These are phyloP conservation scores for Pocillopora damicornis DNA, from an alignment of 64 coral and sea anemone species.

Conservation along the genomic window DNA sequence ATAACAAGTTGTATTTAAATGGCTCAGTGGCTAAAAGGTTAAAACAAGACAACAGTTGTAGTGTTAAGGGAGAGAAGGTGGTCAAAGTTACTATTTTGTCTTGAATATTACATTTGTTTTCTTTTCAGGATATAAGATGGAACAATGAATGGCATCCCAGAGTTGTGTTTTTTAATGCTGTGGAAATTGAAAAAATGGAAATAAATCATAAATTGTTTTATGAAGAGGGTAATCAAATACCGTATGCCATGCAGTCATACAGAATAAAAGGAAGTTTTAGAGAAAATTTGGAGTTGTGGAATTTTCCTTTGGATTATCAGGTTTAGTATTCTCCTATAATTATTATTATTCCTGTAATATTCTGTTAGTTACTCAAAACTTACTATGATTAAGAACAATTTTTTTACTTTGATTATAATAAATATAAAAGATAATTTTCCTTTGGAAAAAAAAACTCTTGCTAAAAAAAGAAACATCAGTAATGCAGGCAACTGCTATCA, in stretches of 20 bases:
- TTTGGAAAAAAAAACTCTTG: no score
- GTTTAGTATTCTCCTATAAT: conserved; percentile 21
- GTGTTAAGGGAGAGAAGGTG: not conserved
- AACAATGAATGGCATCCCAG: conserved; percentile 72
- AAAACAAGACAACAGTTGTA: no score
- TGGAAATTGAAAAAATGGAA: conserved; percentile 64
- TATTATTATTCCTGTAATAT: not conserved
- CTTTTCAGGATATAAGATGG: conserved; percentile 71
- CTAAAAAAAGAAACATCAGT: no score
- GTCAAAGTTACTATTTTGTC: not conserved
- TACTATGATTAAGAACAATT: no score
- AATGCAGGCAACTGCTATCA: no score
- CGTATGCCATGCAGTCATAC: conserved; percentile 68
- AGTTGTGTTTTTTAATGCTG: conserved; percentile 76
- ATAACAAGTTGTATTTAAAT: no score
- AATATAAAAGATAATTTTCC: no score
- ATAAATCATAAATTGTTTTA: conserved; percentile 64
- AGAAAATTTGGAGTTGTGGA: conserved; percentile 65
- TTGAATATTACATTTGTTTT: not conserved
- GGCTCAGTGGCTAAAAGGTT: no score
- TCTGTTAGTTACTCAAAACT: no score
- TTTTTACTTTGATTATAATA: no score
- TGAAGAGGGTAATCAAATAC: conserved; percentile 46
- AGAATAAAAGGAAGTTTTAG: conserved; percentile 76
- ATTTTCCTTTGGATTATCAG: conserved; percentile 88